phyloP scores from a whole-genome alignment of 2,888 invertebrate species.

The Drosophila rubida region DNA sequence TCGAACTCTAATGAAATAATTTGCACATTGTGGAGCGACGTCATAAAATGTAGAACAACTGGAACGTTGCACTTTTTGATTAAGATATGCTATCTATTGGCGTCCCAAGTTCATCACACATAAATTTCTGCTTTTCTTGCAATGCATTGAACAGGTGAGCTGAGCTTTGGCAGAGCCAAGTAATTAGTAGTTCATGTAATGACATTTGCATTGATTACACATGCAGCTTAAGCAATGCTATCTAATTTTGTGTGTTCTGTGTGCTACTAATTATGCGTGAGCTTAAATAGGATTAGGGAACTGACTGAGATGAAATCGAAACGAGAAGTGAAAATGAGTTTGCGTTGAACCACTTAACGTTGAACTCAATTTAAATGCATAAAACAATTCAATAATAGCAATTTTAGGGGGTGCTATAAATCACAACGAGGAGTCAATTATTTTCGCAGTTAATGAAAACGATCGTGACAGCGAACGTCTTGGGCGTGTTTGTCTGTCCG shows the following conservation, averaged over 20 bases:
- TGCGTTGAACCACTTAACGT: not conserved
- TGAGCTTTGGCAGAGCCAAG: not conserved
- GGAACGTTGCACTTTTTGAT: not conserved
- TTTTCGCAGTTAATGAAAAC: not conserved
- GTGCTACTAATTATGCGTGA: not conserved
- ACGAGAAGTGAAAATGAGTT: not conserved
- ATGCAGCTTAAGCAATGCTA: not conserved
- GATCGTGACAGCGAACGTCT: not conserved
- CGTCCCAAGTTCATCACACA: too few species aligned
- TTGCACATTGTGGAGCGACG: not conserved
- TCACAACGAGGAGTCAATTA: not conserved
- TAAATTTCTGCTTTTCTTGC: too few species aligned
- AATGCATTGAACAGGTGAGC: not conserved
- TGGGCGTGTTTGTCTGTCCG: not conserved
- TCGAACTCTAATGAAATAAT: slow-evolving; percentile 9
- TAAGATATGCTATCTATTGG: not conserved
- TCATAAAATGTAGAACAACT: not conserved
- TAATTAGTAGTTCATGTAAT: not conserved
- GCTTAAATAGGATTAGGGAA: not conserved
- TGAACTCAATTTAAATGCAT: too few species aligned
- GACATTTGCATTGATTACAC: not conserved
- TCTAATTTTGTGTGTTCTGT: not conserved
- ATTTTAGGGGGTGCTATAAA: not conserved
- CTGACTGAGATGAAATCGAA: not conserved
- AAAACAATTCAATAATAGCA: not conserved